These are phyloP conservation scores for Noctua janthina DNA, from an alignment of 2,888 invertebrate species.

Conservation along the genomic window DNA sequence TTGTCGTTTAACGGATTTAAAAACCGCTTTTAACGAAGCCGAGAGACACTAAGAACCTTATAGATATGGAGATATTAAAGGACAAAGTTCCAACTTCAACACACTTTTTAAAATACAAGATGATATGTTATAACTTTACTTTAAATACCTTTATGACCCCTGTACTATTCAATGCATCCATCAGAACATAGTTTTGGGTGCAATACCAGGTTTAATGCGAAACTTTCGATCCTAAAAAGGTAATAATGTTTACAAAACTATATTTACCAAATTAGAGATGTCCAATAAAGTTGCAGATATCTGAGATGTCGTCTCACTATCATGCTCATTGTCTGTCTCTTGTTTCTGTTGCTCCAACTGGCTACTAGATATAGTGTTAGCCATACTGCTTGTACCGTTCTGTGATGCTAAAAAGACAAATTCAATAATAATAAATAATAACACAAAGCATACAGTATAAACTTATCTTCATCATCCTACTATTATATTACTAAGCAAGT, in stretches of 20 bases:
- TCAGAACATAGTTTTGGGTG: neutral
- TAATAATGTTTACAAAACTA: neutral
- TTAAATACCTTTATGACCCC: neutral
- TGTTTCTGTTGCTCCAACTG: slow-evolving; percentile 74
- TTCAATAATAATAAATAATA: slow-evolving; percentile 9
- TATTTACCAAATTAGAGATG: slow-evolving; percentile 85
- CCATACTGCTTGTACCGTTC: slow-evolving; percentile 79
- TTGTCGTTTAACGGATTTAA: neutral
- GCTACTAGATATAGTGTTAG: slow-evolving; percentile 73
- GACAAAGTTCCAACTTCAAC: neutral
- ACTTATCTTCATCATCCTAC: neutral
- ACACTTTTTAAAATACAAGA: too few species aligned
- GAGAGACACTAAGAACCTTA: neutral
- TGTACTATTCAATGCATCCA: neutral
- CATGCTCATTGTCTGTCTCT: slow-evolving; percentile 79
- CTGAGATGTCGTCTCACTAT: slow-evolving; percentile 83
- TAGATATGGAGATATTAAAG: neutral
- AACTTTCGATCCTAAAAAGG: neutral
- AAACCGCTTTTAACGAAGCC: neutral
- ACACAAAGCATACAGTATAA: neutral
- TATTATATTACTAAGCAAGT: neutral
- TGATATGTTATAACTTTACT: too few species aligned
- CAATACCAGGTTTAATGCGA: neutral
- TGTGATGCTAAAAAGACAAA: slow-evolving; percentile 77
- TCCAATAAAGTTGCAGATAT: slow-evolving; percentile 83